Conservation (phyloP, 2,888 invertebrate genomes). For the Brachypterus glaber region DNA sequence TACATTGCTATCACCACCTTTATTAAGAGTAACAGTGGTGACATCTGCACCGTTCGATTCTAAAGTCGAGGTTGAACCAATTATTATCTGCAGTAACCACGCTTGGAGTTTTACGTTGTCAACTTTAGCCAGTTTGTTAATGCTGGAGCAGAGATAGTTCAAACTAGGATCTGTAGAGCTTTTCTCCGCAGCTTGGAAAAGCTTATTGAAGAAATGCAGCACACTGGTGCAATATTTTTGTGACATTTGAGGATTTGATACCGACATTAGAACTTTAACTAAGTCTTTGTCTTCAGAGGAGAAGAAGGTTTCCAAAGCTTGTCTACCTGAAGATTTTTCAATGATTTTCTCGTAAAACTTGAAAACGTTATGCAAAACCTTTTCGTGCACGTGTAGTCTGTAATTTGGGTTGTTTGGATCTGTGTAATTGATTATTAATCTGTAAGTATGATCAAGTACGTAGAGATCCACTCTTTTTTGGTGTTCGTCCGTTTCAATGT, state of each 20-base stretch:
- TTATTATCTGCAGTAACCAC: conserved; percentile 57
- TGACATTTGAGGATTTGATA: conserved; percentile 63
- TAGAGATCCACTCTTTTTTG: conserved; percentile 53
- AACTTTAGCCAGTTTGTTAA: conserved; percentile 55
- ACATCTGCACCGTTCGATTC: conserved; percentile 29
- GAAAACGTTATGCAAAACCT: conserved; percentile 56
- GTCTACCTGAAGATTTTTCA: conserved; percentile 70
- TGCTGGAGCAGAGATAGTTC: conserved; percentile 56
- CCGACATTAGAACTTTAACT: conserved; percentile 69
- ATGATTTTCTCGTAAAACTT: conserved; percentile 81
- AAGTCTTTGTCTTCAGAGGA: conserved; percentile 57
- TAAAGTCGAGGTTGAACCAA: conserved; percentile 37
- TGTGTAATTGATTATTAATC: conserved; percentile 55
- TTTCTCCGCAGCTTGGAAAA: conserved; percentile 57
- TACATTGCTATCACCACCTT: conserved; percentile 29
- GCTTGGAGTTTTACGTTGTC: conserved; percentile 53
- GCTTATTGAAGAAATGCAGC: conserved; percentile 68
- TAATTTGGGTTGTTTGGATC: conserved; percentile 25
- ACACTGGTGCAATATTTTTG: conserved; percentile 66
- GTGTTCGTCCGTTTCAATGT: conserved; percentile 55
- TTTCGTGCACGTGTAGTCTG: conserved; percentile 45
- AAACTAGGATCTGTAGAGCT: conserved; percentile 52
- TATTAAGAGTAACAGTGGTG: conserved; percentile 41
- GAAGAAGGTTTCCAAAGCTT: conserved; percentile 77
- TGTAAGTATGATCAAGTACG: conserved; percentile 57